Percentiles rank a stretch among this genome's conserved stretches.
Conservation (phyloP, 2,113 vertebrate genomes). For the Hepsetus odoe region DNA sequence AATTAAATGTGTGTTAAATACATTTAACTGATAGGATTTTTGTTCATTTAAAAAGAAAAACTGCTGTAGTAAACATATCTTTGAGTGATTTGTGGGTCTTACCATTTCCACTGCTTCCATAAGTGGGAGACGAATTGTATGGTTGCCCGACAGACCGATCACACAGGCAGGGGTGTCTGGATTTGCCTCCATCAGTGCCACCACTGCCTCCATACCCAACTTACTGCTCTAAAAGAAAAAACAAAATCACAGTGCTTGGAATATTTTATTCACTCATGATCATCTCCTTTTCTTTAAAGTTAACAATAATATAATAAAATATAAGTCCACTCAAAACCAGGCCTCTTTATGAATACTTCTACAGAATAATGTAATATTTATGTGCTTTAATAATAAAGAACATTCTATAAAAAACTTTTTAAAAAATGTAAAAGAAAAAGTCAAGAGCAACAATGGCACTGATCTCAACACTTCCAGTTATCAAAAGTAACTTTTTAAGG, state of each 20-base stretch:
- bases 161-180: slow-evolving; percentile 88
- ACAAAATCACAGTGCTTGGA: neutral
- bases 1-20: neutral
- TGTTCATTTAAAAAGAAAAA: neutral
- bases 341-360: too few relatives aligned
- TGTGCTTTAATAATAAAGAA: too few relatives aligned
- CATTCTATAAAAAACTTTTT: too few relatives aligned
- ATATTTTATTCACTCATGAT: neutral
- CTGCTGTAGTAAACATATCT: neutral
- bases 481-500: too few relatives aligned
- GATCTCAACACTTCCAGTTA: too few relatives aligned
- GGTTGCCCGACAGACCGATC: slow-evolving; percentile 91
- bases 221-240: slow-evolving; percentile 84
- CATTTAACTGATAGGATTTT: too few relatives aligned
- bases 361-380: too few relatives aligned
- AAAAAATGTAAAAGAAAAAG: too few relatives aligned
- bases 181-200: slow-evolving; percentile 87
- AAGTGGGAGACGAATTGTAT: slow-evolving; percentile 87
- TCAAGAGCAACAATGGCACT: too few relatives aligned
- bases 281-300: neutral
- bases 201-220: slow-evolving; percentile 91
- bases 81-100: slow-evolving; percentile 10
- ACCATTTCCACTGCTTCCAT: slow-evolving; percentile 97
- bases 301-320: too few relatives aligned
- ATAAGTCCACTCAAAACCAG: too few relatives aligned